phyloP scores from a whole-genome alignment of 2,113 vertebrate species.

The Cyprinodon tularosa region DNA sequence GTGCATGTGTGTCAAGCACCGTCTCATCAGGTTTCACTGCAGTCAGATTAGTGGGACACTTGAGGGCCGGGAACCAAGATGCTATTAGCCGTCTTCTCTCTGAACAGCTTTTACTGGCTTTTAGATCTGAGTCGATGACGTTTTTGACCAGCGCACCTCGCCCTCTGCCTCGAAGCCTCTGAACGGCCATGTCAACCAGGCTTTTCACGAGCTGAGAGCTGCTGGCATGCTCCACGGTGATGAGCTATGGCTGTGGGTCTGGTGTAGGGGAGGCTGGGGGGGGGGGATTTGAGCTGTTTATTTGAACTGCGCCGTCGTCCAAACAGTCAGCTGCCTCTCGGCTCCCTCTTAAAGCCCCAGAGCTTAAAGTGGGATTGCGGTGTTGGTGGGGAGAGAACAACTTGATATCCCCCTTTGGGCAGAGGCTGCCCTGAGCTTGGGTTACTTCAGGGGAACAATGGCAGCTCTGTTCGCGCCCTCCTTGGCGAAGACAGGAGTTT shows the following conservation, averaged over 20 bases:
- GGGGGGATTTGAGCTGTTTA: conserved; percentile 75
- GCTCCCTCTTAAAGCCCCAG: conserved; percentile 71
- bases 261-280: conserved; percentile 58
- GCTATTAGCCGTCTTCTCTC: conserved; percentile 51
- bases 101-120: conserved; percentile 13
- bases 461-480: conserved; percentile 72
- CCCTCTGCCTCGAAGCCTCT: conserved; percentile 39
- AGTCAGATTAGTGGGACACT: conserved; percentile 69
- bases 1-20: conserved; percentile 58
- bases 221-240: conserved; percentile 52
- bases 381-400: conserved; percentile 71
- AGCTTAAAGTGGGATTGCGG: conserved; percentile 69
- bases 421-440: conserved; percentile 67
- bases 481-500: conserved; percentile 66
- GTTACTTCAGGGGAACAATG: conserved; percentile 81
- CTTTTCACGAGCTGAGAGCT: conserved; percentile 64
- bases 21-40: conserved; percentile 76
- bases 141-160: conserved; percentile 25
- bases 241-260: conserved; percentile 62
- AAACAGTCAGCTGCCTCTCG: conserved; percentile 79
- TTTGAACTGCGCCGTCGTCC: conserved; percentile 76
- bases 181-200: conserved; percentile 48
- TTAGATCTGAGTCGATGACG: conserved; percentile 26
- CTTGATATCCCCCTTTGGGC: conserved; percentile 75
- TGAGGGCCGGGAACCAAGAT: conserved; percentile 31